These are phyloP conservation scores for Octonoba sinensis DNA, from an alignment of 2,888 invertebrate genomes.

Conservation along the genomic window DNA sequence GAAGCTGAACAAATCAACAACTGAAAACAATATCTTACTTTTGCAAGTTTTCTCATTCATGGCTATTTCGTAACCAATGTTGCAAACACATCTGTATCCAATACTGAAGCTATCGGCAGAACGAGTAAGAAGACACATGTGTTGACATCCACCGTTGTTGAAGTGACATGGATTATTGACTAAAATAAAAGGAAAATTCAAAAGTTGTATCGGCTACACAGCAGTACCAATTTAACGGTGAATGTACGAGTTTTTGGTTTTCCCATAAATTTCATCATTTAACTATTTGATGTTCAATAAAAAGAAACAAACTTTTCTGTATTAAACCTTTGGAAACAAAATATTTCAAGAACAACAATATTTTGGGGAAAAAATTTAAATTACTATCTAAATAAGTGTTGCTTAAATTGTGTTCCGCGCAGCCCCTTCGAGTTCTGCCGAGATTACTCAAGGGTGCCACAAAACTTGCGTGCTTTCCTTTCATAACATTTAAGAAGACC, in stretches of 20 bases:
- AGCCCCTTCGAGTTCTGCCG: too few species aligned
- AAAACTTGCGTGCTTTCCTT: too few species aligned
- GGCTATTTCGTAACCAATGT: constrained; percentile 85
- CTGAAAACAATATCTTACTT: constrained; percentile 70
- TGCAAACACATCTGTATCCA: constrained; percentile 92
- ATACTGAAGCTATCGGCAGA: constrained; percentile 75
- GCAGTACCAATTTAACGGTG: too few species aligned
- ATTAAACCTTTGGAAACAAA: too few species aligned
- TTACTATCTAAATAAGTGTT: too few species aligned
- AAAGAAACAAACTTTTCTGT: too few species aligned
- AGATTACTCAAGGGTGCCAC: too few species aligned
- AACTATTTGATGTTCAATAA: too few species aligned
- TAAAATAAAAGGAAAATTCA: constrained; percentile 67
- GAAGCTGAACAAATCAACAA: background rate
- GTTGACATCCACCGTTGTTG: constrained; percentile 90
- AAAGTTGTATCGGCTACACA: background rate
- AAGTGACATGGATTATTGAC: constrained; percentile 84
- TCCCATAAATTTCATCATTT: background rate
- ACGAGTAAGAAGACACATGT: constrained; percentile 90
- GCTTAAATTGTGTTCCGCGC: too few species aligned
- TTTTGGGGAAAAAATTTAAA: too few species aligned
- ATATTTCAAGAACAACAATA: too few species aligned
- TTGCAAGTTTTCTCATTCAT: constrained; percentile 84
- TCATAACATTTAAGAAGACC: too few species aligned
- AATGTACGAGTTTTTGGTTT: background rate